phyloP scores from a whole-genome alignment of 2,113 vertebrate genomes.

The Pachyramphus minor region DNA sequence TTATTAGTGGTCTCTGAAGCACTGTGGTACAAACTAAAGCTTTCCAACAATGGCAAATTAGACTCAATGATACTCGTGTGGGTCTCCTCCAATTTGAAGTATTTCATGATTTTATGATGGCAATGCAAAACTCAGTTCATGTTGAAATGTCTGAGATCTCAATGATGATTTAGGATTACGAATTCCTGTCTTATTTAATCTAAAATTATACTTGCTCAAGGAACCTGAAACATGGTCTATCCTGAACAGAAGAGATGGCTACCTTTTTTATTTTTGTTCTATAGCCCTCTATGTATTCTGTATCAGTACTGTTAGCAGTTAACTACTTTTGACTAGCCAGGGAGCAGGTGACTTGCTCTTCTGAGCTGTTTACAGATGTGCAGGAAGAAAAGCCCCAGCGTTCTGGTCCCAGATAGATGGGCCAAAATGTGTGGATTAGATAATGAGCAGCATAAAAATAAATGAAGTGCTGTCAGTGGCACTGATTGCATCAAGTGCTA shows the following conservation, averaged over 20 bases:
- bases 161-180: neutral
- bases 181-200: neutral
- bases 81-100: neutral
- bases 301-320: neutral
- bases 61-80: neutral
- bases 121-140: neutral
- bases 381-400: neutral
- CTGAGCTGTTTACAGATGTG: neutral
- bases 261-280: neutral
- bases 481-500: rapidly evolving
- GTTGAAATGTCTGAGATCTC: neutral
- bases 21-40: neutral
- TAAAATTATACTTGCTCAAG: neutral
- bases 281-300: neutral
- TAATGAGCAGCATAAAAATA: neutral
- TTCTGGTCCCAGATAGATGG: neutral
- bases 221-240: neutral
- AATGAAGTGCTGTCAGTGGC: neutral
- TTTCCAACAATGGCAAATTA: neutral
- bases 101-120: neutral
- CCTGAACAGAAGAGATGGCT: neutral
- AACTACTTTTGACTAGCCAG: neutral
- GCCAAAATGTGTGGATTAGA: neutral
- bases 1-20: neutral
- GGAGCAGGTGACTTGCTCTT: neutral